Evolutionary conservation across 2,797 vertebrate species (phyloP).

Genomic region (Carapus acus): DNA sequence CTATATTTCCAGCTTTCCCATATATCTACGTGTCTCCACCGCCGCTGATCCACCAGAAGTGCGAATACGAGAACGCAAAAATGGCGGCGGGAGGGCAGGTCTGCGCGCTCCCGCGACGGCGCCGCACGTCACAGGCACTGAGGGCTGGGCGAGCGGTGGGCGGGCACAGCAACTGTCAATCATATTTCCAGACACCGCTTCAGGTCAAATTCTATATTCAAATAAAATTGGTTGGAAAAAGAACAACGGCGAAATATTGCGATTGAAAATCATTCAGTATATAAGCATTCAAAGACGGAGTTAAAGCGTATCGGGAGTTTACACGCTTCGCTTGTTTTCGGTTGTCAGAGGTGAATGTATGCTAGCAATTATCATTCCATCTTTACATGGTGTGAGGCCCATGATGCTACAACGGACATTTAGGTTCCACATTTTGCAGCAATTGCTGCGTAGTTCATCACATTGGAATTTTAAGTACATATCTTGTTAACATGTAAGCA

Average conservation of each 20-base stretch:
- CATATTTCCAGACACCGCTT: not conserved
- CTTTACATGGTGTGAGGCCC: too few relatives aligned
- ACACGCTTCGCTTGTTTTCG: too few relatives aligned
- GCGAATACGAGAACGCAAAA: slow-evolving; percentile 61
- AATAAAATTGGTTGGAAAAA: not conserved
- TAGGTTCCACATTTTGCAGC: too few relatives aligned
- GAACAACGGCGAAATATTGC: not conserved
- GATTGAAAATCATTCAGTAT: too few relatives aligned
- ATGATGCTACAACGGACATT: too few relatives aligned
- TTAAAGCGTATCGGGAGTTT: too few relatives aligned
- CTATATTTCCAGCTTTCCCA: slow-evolving; percentile 37
- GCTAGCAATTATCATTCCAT: too few relatives aligned
- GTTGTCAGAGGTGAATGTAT: too few relatives aligned
- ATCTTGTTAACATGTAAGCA: too few relatives aligned
- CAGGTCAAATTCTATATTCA: not conserved
- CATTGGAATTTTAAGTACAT: too few relatives aligned
- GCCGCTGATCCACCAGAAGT: slow-evolving; percentile 46
- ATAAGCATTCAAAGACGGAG: too few relatives aligned
- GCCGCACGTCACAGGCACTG: slow-evolving; percentile 58
- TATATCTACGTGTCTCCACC: slow-evolving; percentile 42
- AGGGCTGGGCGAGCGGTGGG: not conserved
- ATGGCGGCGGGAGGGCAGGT: slow-evolving; percentile 80
- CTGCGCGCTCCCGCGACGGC: slow-evolving; percentile 59
- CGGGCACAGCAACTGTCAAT: not conserved
- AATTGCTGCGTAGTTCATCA: too few relatives aligned